phyloP scores from a whole-genome alignment of 2,888 invertebrate species.

The Acanthosepion esculentum region DNA sequence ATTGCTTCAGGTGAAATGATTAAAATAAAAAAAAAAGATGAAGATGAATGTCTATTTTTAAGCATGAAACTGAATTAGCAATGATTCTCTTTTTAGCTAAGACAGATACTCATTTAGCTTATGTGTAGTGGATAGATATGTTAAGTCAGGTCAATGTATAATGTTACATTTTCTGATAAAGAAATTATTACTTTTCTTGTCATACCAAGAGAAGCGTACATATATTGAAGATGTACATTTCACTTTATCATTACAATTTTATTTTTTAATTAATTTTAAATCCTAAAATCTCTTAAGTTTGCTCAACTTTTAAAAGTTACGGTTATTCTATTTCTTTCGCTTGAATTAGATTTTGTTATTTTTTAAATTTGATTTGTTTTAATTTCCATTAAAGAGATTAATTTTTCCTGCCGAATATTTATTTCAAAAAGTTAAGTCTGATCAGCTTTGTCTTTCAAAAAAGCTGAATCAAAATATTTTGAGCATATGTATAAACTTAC shows the following conservation, averaged over 20 bases:
- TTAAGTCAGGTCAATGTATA: not conserved
- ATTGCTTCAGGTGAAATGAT: no score
- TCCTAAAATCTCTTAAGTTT: conserved; percentile 8
- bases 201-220: not conserved
- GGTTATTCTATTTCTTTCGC: not conserved
- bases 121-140: not conserved
- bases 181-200: not conserved
- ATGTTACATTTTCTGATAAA: not conserved
- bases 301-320: conserved; percentile 6
- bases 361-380: conserved; percentile 13
- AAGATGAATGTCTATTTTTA: not conserved
- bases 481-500: conserved; percentile 21
- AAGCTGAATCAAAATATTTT: conserved; percentile 14
- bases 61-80: not conserved
- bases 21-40: no score
- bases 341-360: not conserved
- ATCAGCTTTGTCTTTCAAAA: conserved; percentile 33
- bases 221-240: not conserved
- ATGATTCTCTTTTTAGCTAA: not conserved
- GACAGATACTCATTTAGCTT: not conserved
- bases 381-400: conserved; percentile 33
- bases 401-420: not conserved
- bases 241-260: not conserved
- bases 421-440: conserved; percentile 12
- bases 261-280: conserved; percentile 33